These are phyloP conservation scores for Thunnus thynnus DNA, from an alignment of 2,113 vertebrate species.

Conservation along the genomic window DNA sequence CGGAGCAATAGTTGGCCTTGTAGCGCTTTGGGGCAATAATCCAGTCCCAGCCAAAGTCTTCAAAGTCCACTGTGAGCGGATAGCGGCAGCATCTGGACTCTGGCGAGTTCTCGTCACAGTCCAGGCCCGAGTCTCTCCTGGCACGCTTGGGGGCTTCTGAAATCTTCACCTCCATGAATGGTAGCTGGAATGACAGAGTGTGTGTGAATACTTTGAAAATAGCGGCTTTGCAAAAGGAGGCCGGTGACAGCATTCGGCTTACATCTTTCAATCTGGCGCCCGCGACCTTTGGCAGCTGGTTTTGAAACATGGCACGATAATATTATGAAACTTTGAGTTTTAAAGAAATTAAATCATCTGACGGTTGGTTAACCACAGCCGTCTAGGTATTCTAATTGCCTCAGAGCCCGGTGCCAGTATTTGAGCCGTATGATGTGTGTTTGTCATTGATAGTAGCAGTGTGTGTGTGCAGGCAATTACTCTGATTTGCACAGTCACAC, in stretches of 20 bases:
- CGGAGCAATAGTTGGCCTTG: slow-evolving; percentile 99
- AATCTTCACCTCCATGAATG: slow-evolving; percentile 98
- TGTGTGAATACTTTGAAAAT: neutral
- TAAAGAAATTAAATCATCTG: slow-evolving; percentile 61
- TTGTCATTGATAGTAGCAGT: slow-evolving; percentile 62
- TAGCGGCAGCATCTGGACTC: slow-evolving; percentile 97
- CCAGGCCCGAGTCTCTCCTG: slow-evolving; percentile 93
- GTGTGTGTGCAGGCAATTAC: slow-evolving; percentile 68
- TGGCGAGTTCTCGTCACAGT: slow-evolving; percentile 95
- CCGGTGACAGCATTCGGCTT: neutral
- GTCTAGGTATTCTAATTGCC: slow-evolving; percentile 59
- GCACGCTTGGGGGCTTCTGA: slow-evolving; percentile 91
- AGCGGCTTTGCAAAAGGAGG: slow-evolving; percentile 7
- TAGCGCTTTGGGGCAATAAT: slow-evolving; percentile 99
- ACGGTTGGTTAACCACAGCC: slow-evolving; percentile 61
- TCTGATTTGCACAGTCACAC: slow-evolving; percentile 74
- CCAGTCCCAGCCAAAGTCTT: slow-evolving; percentile 99
- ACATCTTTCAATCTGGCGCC: slow-evolving; percentile 23
- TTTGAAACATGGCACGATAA: slow-evolving; percentile 59
- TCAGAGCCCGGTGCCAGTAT: slow-evolving; percentile 56
- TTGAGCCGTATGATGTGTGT: slow-evolving; percentile 47
- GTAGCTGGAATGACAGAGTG: slow-evolving; percentile 88
- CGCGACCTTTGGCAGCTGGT: slow-evolving; percentile 19
- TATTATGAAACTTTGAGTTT: slow-evolving; percentile 68
- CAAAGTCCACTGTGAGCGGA: slow-evolving; percentile 97